A percentile compares a stretch with the other conserved stretches of the same genome.
Conservation (phyloP, 2,113 vertebrate species). For the Pedionomus torquatus region DNA sequence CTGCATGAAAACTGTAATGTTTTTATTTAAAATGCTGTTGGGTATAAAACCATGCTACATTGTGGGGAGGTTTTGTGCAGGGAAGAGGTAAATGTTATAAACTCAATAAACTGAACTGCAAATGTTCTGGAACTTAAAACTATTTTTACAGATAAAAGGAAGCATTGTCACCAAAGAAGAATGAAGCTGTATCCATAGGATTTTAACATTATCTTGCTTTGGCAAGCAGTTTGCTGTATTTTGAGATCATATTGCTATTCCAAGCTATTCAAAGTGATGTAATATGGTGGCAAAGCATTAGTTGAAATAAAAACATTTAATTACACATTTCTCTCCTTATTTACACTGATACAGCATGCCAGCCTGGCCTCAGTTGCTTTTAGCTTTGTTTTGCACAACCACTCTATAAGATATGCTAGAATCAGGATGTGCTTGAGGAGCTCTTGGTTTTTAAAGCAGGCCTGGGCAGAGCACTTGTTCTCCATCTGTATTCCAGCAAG, state of each 20-base stretch:
- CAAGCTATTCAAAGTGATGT: conserved; percentile 76
- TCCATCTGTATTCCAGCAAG: not conserved
- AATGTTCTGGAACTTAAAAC: conserved; percentile 55
- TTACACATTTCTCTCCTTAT: conserved; percentile 20
- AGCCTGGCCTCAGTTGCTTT: not conserved
- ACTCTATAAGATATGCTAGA: not conserved
- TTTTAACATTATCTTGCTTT: conserved; percentile 77
- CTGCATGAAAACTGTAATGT: conserved; percentile 70
- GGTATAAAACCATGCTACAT: conserved; percentile 49
- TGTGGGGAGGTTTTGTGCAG: conserved; percentile 46
- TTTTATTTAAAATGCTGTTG: conserved; percentile 74
- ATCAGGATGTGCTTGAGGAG: not conserved
- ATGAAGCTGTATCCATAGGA: conserved; percentile 67
- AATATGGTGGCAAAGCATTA: conserved; percentile 77
- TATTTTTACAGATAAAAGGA: conserved; percentile 72
- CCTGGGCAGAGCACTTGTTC: not conserved
- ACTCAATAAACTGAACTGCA: conserved; percentile 51
- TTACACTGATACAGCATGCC: not conserved
- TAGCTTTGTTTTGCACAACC: not conserved
- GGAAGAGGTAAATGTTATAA: conserved; percentile 37
- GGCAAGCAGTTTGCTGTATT: conserved; percentile 79
- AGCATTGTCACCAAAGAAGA: conserved; percentile 70
- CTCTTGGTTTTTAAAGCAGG: not conserved
- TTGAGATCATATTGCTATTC: conserved; percentile 76
- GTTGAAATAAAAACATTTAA: conserved; percentile 79